phyloP scores from a whole-genome alignment of 2,888 invertebrate genomes.

The Adelognathus sp. region DNA sequence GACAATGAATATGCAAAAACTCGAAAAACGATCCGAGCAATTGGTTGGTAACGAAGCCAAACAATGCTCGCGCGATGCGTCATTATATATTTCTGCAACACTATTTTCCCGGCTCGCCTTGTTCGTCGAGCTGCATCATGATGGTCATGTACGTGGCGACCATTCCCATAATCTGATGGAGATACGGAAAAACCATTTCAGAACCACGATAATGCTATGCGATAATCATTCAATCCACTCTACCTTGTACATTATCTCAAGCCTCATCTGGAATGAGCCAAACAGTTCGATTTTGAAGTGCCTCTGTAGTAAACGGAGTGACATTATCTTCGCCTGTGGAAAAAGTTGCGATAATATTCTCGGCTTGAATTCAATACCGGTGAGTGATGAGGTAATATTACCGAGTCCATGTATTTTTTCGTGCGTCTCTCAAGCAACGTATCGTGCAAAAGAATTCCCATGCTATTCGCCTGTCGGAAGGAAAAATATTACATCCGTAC shows the following conservation, averaged over 20 bases:
- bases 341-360: neutral
- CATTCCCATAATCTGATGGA: too few relatives aligned
- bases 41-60: too few relatives aligned
- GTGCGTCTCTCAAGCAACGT: slow-evolving; percentile 26
- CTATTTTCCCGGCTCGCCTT: neutral
- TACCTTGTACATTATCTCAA: slow-evolving; percentile 49
- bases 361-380: neutral
- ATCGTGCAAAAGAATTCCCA: slow-evolving; percentile 50
- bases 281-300: slow-evolving; percentile 51
- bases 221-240: too few relatives aligned
- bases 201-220: too few relatives aligned
- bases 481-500: neutral
- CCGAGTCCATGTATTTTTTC: slow-evolving; percentile 29
- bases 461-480: slow-evolving; percentile 51
- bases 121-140: slow-evolving; percentile 13
- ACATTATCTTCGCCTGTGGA: slow-evolving; percentile 49
- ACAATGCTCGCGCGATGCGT: too few relatives aligned
- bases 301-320: slow-evolving; percentile 52
- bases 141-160: too few relatives aligned
- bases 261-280: slow-evolving; percentile 49
- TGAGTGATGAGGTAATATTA: neutral
- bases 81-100: neutral
- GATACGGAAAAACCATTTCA: too few relatives aligned
- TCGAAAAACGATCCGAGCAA: too few relatives aligned
- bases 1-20: too few relatives aligned